These are phyloP conservation scores for Epsilonema sp. DNA, from an alignment of 2,888 invertebrate species.

Conservation along the genomic window DNA sequence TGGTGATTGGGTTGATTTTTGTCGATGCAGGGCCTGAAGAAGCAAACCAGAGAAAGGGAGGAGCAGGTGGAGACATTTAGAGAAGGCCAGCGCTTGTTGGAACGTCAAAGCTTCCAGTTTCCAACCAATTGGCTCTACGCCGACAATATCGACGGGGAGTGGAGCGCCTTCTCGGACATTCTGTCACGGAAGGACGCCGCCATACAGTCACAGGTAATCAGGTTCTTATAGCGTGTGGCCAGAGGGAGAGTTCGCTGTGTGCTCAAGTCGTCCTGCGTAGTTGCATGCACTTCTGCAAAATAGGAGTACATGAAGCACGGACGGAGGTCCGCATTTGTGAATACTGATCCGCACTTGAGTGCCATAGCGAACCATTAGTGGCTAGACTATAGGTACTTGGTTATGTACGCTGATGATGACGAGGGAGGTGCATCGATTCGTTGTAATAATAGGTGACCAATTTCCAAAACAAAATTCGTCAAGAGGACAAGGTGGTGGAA, in stretches of 20 bases:
- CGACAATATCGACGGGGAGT: conserved; percentile 97
- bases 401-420: neutral
- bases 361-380: no score
- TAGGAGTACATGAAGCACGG: no score
- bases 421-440: neutral
- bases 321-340: no score
- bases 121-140: conserved; percentile 92
- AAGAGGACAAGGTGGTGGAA: conserved; percentile 94
- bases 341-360: no score
- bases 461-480: conserved; percentile 90
- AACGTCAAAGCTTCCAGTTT: conserved; percentile 90
- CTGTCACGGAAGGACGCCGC: conserved; percentile 91
- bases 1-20: no score
- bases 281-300: no score
- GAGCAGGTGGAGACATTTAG: conserved; percentile 53
- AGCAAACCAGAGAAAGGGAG: conserved; percentile 61
- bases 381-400: no score
- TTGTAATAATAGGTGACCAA: conserved; percentile 49
- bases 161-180: conserved; percentile 97
- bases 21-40: conserved; percentile 48
- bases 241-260: no score
- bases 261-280: no score
- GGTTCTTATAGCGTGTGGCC: no score
- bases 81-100: conserved; percentile 86
- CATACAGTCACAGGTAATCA: conserved; percentile 83